Evolutionary conservation across 2,888 invertebrate species (phyloP), one percentile per base, ranked within the genome.

Genomic region (Gastrophysa polygoni): DNA sequence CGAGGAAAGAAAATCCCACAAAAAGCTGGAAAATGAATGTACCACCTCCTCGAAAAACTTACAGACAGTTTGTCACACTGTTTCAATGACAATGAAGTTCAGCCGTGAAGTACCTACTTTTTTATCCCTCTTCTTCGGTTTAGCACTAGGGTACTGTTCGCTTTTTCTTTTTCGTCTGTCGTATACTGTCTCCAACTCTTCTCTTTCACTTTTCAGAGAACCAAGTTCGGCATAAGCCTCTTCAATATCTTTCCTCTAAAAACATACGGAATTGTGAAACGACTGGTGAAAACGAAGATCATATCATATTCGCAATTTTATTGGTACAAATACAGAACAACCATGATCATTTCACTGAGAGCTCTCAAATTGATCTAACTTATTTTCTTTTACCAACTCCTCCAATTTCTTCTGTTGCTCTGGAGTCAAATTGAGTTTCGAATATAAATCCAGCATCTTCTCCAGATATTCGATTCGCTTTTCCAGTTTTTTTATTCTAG

Each of bases 401-500:
- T 71, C 68, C 16, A 78, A 51, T 67, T 72, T 67, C 4, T 64
- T 59, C 57, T 70, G 68, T 63, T 80, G 80, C 28, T 77, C 78
- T n/a, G 74, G 71, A 1, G 78, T 76, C 18, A 79, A 66, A 14
- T 75, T 66, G 3, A 79, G 61, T 52, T 72, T 67, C 48, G 69
- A 67, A 60, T 77, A 77, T 17, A 73, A 62, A 17, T 75, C 72
- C 24, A 78, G 46, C 51, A 77, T 56, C 46, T 71, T 69, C 48
- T 77, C 72, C 21, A 76, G 63, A 54, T 73, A 71, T 8, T 82
- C 82, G 29, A 86, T 83, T 74, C 82, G 83, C 28, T 81, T 78
- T 69, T 80, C 82, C 29, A 87, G 78, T 16, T 83, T 80, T 10
- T 78, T 74, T 50, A 86, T 84, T 73, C 86, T 85, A 0, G 82